phyloP scores from a whole-genome alignment of 1,140 invertebrate species.

The Scaptomyza montana region DNA sequence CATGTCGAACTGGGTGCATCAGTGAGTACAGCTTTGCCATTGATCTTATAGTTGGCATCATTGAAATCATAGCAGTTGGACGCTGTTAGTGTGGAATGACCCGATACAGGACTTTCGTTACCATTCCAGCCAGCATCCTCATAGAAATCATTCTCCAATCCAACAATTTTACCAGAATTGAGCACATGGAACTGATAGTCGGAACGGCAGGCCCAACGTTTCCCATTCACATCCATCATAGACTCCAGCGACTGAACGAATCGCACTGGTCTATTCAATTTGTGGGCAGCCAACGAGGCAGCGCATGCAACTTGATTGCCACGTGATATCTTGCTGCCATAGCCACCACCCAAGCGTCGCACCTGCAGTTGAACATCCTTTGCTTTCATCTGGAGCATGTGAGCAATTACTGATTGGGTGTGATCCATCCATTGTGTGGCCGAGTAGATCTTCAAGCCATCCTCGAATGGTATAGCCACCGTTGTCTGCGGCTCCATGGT shows the following conservation, averaged over 20 bases:
- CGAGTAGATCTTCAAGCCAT: constrained; percentile 87
- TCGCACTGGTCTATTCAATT: constrained; percentile 86
- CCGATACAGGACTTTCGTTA: constrained; percentile 85
- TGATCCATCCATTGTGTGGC: constrained; percentile 89
- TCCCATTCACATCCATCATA: constrained; percentile 88
- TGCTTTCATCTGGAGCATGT: constrained; percentile 85
- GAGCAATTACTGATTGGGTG: constrained; percentile 86
- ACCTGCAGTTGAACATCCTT: constrained; percentile 86
- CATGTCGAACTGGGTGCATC: constrained; percentile 88
- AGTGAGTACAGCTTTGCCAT: constrained; percentile 86
- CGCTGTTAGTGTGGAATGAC: constrained; percentile 83
- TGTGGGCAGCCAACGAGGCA: constrained; percentile 87
- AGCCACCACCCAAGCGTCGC: constrained; percentile 89
- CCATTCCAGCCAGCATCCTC: constrained; percentile 86
- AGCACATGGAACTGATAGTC: constrained; percentile 87
- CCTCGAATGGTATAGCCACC: constrained; percentile 86
- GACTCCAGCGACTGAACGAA: constrained; percentile 87
- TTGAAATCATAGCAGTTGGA: constrained; percentile 86
- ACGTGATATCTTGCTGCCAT: constrained; percentile 88
- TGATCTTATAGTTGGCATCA: constrained; percentile 84
- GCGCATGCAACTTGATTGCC: constrained; percentile 85
- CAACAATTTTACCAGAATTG: constrained; percentile 88
- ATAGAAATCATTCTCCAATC: constrained; percentile 86
- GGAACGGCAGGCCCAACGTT: constrained; percentile 85
- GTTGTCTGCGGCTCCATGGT: constrained; percentile 89